A percentile compares a stretch with the other conserved stretches of the same genome.
phyloP scores from a whole-genome alignment of 1,140 invertebrate species.

The Geopemphigus sp. region DNA sequence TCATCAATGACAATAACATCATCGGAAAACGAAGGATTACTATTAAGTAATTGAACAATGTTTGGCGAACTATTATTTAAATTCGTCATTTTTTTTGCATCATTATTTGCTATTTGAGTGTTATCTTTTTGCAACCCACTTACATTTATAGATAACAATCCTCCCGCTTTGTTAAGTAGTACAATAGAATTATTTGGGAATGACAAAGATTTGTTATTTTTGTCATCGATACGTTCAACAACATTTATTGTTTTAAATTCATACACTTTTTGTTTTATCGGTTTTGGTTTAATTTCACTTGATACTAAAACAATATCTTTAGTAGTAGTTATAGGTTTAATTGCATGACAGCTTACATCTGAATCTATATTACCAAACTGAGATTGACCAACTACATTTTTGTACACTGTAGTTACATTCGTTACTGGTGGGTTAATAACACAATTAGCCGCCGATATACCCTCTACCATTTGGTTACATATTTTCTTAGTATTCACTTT shows the following conservation, averaged over 20 bases:
- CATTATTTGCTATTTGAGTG: not conserved
- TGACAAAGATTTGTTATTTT: not conserved
- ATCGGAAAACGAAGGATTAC: not conserved
- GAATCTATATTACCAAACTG: not conserved
- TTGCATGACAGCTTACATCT: not conserved
- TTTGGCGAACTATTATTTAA: not conserved
- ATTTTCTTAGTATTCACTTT: not conserved
- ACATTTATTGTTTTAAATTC: too few relatives aligned
- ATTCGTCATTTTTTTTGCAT: not conserved
- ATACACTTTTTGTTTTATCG: conserved; percentile 1
- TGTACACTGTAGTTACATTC: not conserved
- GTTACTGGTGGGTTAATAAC: not conserved
- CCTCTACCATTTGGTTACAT: not conserved
- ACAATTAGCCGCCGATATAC: not conserved
- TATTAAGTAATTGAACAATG: not conserved
- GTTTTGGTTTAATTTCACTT: too few relatives aligned
- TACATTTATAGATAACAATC: too few relatives aligned
- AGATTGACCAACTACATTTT: not conserved
- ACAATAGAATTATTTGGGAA: conserved; percentile 15
- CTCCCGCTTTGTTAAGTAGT: conserved; percentile 27
- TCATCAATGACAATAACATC: conserved; percentile 15
- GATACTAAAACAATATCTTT: conserved; percentile 1
- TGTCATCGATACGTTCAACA: too few relatives aligned
- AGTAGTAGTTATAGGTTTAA: not conserved
- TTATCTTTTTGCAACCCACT: not conserved